These are phyloP conservation scores for Acridotheres tristis DNA, from an alignment of 2,797 vertebrate genomes.

Conservation along the genomic window DNA sequence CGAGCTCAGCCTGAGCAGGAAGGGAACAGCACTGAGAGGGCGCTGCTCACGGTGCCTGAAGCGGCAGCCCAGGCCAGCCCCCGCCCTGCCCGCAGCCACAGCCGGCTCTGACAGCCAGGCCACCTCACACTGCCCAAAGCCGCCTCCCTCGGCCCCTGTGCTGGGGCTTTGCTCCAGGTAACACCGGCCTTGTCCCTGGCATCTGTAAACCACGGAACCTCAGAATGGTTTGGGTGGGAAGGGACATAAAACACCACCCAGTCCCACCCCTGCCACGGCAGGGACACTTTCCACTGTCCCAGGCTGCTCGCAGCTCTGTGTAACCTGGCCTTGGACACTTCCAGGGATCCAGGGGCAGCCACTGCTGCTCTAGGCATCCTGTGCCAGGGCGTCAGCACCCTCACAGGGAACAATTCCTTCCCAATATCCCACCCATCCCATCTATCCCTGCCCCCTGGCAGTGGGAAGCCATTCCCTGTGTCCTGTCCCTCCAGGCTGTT, in stretches of 20 bases:
- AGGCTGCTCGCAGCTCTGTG: fast-evolving
- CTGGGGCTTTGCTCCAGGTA: not conserved
- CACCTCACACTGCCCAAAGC: not conserved
- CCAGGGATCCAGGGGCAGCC: not conserved
- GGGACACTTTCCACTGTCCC: not conserved
- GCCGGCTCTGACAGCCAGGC: not conserved
- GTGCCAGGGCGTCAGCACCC: fast-evolving
- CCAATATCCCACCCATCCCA: not conserved
- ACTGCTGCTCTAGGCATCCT: not conserved
- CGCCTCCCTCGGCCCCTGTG: not conserved
- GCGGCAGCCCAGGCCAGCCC: not conserved
- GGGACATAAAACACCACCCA: not conserved
- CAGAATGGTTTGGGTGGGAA: not conserved
- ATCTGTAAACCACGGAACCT: not conserved
- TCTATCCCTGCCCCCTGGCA: not conserved
- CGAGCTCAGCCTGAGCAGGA: not conserved
- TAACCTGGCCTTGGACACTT: fast-evolving
- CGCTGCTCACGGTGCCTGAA: fast-evolving
- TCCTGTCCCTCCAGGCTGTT: not conserved
- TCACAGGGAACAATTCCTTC: not conserved
- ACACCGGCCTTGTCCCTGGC: not conserved
- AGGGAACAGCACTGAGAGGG: not conserved
- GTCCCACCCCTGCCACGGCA: not conserved
- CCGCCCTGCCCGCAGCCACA: not conserved
- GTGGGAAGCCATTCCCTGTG: not conserved